phyloP scores from a whole-genome alignment of 2,797 vertebrate species.

The Aplochiton taeniatus region DNA sequence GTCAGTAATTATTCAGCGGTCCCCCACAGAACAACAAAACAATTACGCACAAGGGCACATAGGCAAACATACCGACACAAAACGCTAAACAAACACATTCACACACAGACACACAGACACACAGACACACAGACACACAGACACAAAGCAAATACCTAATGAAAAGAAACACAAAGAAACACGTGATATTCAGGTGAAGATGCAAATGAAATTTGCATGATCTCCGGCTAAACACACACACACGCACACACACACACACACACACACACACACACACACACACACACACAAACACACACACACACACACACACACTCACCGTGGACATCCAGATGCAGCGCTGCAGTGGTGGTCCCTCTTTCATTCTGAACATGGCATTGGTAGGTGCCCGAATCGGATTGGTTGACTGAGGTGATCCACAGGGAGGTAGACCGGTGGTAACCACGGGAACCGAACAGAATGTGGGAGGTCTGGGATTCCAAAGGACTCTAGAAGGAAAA shows the following conservation, averaged over 20 bases:
- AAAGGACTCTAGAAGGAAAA: slow-evolving; percentile 65
- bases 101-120: background rate
- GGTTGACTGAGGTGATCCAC: slow-evolving; percentile 70
- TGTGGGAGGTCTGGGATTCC: slow-evolving; percentile 59
- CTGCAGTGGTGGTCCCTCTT: slow-evolving; percentile 77
- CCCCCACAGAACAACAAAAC: background rate
- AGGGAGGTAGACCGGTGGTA: slow-evolving; percentile 66
- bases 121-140: slow-evolving; percentile 1
- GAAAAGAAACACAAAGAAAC: too few relatives aligned
- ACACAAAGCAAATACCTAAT: too few relatives aligned
- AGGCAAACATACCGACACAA: background rate
- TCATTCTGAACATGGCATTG: slow-evolving; percentile 85
- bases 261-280: background rate
- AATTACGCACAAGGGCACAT: slow-evolving; percentile 7
- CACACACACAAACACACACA: background rate
- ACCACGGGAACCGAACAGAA: slow-evolving; percentile 61
- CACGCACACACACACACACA: background rate
- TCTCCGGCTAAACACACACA: too few relatives aligned
- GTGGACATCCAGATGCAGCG: slow-evolving; percentile 83
- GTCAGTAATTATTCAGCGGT: too few relatives aligned
- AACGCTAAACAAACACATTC: too few relatives aligned
- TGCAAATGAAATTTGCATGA: too few relatives aligned
- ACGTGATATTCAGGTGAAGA: too few relatives aligned
- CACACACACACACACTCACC: slow-evolving; percentile 71
- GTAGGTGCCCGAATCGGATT: slow-evolving; percentile 86